Evolutionary conservation across 2,888 invertebrate species (phyloP).

Genomic region (Ochropacha duplaris): DNA sequence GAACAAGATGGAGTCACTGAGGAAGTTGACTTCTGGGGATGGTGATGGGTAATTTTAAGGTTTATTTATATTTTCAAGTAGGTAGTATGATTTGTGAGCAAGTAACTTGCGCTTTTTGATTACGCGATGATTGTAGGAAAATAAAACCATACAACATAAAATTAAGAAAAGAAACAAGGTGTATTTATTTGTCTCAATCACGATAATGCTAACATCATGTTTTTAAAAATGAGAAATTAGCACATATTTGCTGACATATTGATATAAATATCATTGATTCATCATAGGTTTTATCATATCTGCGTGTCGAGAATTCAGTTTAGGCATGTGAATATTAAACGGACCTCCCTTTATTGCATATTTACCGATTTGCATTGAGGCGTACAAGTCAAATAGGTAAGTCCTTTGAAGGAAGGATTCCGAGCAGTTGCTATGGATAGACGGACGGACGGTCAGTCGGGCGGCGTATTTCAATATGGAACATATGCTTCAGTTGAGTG

Average conservation of each 20-base stretch:
- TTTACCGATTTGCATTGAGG: conserved; percentile 58
- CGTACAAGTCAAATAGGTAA: conserved; percentile 65
- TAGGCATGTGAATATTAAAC: conserved; percentile 44
- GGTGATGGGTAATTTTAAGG: conserved; percentile 38
- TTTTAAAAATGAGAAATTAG: too few relatives aligned
- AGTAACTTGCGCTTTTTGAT: too few relatives aligned
- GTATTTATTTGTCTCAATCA: too few relatives aligned
- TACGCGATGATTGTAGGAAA: background rate
- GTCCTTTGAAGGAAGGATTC: conserved; percentile 63
- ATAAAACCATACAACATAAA: conserved; percentile 12
- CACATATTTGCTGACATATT: too few relatives aligned
- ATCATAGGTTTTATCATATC: conserved; percentile 18
- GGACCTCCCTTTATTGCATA: conserved; percentile 48
- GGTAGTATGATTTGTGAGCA: background rate
- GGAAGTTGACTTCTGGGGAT: conserved; percentile 28
- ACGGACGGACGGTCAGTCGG: conserved; percentile 62
- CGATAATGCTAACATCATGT: too few relatives aligned
- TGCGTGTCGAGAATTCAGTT: conserved; percentile 27
- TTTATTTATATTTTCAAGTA: conserved; percentile 12
- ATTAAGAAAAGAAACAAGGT: conserved; percentile 13
- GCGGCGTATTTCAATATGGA: conserved; percentile 75
- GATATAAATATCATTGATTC: conserved; percentile 10
- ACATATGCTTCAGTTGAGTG: conserved; percentile 59
- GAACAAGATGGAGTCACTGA: conserved; percentile 22
- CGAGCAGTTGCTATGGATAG: conserved; percentile 61